phyloP scores from a whole-genome alignment of 1,140 invertebrate genomes.

The Mamestra configurata region DNA sequence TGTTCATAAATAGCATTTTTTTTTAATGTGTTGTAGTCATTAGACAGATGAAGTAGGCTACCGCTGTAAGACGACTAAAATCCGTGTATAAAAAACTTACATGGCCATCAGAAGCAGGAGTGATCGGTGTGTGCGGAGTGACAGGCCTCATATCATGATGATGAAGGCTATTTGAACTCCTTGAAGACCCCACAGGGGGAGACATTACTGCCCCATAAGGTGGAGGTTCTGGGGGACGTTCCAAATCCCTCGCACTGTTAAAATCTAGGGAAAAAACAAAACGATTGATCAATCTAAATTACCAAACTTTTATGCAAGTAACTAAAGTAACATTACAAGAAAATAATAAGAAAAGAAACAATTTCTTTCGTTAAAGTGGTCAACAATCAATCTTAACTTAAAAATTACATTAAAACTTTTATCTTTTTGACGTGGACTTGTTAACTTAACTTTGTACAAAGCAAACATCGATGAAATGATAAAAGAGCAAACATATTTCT shows the following conservation, averaged over 20 bases:
- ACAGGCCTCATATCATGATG: slow-evolving; percentile 69
- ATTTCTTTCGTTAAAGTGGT: neutral
- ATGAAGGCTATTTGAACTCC: slow-evolving; percentile 75
- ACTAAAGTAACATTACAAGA: too few relatives aligned
- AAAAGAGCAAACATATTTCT: neutral
- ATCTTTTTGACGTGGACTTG: neutral
- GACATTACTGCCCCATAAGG: slow-evolving; percentile 79
- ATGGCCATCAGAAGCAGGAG: slow-evolving; percentile 81
- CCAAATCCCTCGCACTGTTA: slow-evolving; percentile 75
- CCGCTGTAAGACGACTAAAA: too few relatives aligned
- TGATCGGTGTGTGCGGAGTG: slow-evolving; percentile 79
- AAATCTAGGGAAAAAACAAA: slow-evolving; percentile 67
- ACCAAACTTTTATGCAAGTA: neutral
- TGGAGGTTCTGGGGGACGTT: slow-evolving; percentile 80
- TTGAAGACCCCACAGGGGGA: slow-evolving; percentile 74
- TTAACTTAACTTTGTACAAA: neutral
- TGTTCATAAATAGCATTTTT: too few relatives aligned
- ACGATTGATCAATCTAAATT: slow-evolving; percentile 19
- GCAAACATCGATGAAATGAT: neutral
- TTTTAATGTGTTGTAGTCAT: too few relatives aligned
- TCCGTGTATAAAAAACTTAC: too few relatives aligned
- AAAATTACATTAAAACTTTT: slow-evolving; percentile 33
- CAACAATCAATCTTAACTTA: slow-evolving; percentile 15
- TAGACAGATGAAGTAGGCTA: too few relatives aligned
- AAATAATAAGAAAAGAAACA: neutral